phyloP scores from a whole-genome alignment of 2,888 invertebrate genomes.

The Caenorhabditis imperialis region DNA sequence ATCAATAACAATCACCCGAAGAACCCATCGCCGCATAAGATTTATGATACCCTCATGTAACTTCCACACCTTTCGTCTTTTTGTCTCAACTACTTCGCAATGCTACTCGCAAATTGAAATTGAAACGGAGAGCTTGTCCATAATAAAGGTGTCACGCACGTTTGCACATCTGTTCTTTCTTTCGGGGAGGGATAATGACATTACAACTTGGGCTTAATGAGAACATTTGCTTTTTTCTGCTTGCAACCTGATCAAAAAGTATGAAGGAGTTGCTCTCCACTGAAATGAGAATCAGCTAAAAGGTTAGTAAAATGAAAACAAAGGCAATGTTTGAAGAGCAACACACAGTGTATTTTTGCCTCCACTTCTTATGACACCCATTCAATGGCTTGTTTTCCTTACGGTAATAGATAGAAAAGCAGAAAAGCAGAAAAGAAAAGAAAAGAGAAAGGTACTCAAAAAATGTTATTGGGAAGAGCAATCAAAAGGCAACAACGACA shows the following conservation, averaged over 20 bases:
- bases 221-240: slow-evolving; percentile 33
- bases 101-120: slow-evolving; percentile 21
- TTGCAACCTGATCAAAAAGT: slow-evolving; percentile 11
- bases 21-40: slow-evolving; percentile 66
- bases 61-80: slow-evolving; percentile 3
- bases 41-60: slow-evolving; percentile 73
- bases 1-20: slow-evolving; percentile 49
- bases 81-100: slow-evolving; percentile 1
- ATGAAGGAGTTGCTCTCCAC: too few species aligned
- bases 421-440: slow-evolving; percentile 1
- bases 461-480: slow-evolving; percentile 40
- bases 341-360: slow-evolving; percentile 22
- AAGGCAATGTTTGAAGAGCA: slow-evolving; percentile 28
- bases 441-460: slow-evolving; percentile 22
- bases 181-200: slow-evolving; percentile 18
- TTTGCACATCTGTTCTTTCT: slow-evolving; percentile 24
- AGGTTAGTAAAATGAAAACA: slow-evolving; percentile 13
- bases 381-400: slow-evolving; percentile 42
- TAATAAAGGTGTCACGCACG: slow-evolving; percentile 26
- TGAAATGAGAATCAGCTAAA: background rate
- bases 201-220: too few species aligned
- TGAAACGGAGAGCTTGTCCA: slow-evolving; percentile 42
- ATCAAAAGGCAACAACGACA: slow-evolving; percentile 44
- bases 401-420: slow-evolving; percentile 11
- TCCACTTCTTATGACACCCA: slow-evolving; percentile 29